Base-by-base conservation (phyloP, 2,888 invertebrate genomes). In the Ophioninae sp. region DNA sequence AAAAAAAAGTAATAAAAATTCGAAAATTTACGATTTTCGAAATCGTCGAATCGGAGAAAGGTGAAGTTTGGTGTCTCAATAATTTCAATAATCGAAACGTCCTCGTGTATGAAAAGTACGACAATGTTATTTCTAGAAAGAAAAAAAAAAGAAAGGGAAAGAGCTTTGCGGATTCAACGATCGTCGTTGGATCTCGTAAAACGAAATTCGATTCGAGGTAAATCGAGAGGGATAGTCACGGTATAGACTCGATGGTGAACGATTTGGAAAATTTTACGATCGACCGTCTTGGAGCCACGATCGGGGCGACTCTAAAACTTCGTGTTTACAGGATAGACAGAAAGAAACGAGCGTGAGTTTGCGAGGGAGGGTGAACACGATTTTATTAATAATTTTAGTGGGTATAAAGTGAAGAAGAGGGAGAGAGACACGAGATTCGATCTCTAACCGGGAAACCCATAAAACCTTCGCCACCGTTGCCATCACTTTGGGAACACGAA, bases 331-430 rank as follows among this genome's bases (percentile, higher is more conserved):
- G 85, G 90, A 84, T 85, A 83, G 85, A 83, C 67, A n/a, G 83
- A 69, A 85, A 78, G 74, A 72, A 81, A 78, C n/a, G 85, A 79
- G 81, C 74, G 41, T 83, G 62, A 72, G 69, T 62, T 83, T 80
- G 85, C 87, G 88, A 76, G 65, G 82, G 73, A 67, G 61, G 70
- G 78, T 77, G 84, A 77, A 81, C 88, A 89, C 85, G 88, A 90
- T 89, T 90, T 89, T 89, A 90, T 90, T 89, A 89, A 88, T 89
- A 89, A 89, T 88, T 89, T 91, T 87, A 85, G 83, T 84, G 85
- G 68, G 57, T 77, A 74, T 61, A 74, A 67, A 61, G 50, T 68
- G 59, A 73, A 21, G 37, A 50, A 68, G 50, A 79, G 65, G 30
- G 21, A 67, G 73, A 73, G 72, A 79, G 59, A 79, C 37, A 69